A percentile compares a stretch with the other conserved stretches of the same genome.
These are phyloP conservation scores for Limnothrissa miodon DNA, from an alignment of 2,113 vertebrate genomes.

Conservation along the genomic window DNA sequence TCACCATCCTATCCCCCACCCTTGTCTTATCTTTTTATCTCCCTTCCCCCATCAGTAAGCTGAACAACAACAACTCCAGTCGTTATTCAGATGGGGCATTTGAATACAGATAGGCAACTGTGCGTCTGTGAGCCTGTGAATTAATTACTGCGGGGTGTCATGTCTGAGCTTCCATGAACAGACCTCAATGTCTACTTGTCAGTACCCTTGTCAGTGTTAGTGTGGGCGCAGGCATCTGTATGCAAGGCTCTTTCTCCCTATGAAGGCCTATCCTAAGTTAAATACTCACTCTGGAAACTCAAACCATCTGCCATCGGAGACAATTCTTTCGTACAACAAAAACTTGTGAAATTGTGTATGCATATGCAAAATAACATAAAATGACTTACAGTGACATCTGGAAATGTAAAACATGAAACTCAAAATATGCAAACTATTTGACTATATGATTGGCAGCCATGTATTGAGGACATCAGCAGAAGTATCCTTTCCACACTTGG, in stretches of 20 bases:
- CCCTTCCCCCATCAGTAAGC: slow-evolving; percentile 18
- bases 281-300: neutral
- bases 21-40: neutral
- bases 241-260: no score
- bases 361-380: neutral
- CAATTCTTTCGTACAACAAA: neutral
- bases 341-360: neutral
- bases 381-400: neutral
- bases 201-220: neutral
- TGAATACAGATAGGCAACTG: slow-evolving; percentile 18
- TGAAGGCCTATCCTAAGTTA: neutral
- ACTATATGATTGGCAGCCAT: neutral
- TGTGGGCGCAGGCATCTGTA: neutral
- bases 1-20: neutral
- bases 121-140: slow-evolving; percentile 26
- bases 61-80: slow-evolving; percentile 21
- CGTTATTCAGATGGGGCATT: slow-evolving; percentile 16
- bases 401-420: neutral
- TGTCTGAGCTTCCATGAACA: slow-evolving; percentile 28
- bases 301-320: neutral
- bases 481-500: neutral
- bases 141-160: slow-evolving; percentile 33
- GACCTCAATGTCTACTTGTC: neutral
- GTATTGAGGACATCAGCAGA: slow-evolving; percentile 13
- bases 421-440: neutral